phyloP scores from a whole-genome alignment of 2,113 vertebrate genomes.

The Sinocyclocheilus grahami region DNA sequence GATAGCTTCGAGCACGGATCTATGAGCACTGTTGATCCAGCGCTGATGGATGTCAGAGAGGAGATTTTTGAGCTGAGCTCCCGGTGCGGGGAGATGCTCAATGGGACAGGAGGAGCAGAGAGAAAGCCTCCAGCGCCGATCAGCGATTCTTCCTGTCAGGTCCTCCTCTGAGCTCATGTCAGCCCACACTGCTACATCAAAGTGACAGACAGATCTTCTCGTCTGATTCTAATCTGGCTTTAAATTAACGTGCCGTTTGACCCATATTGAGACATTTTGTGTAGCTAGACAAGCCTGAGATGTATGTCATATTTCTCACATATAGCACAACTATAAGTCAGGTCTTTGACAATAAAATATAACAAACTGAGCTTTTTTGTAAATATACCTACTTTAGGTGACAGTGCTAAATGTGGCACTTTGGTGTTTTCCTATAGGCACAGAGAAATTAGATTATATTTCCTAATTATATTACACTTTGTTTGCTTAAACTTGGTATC shows the following conservation, averaged over 20 bases:
- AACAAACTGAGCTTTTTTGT: neutral
- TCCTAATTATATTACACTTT: neutral
- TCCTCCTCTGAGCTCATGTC: neutral
- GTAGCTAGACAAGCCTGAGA: neutral
- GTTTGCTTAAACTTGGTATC: too few relatives aligned
- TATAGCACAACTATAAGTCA: neutral
- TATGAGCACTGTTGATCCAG: constrained; percentile 28
- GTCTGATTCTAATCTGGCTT: neutral
- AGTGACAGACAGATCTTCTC: neutral
- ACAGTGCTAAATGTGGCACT: neutral
- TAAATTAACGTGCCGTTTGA: neutral
- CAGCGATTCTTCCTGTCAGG: neutral
- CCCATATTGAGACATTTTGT: constrained; percentile 12
- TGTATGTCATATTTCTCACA: neutral
- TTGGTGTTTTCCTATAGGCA: neutral
- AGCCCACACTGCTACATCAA: constrained; percentile 31
- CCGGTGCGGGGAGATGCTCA: neutral
- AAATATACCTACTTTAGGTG: neutral
- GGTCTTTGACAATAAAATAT: neutral
- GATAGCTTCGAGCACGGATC: constrained; percentile 20
- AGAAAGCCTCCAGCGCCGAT: neutral
- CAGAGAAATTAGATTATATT: neutral
- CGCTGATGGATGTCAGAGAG: constrained; percentile 34
- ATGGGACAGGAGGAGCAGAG: neutral
- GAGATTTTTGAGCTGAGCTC: constrained; percentile 26